A percentile compares a stretch with the other conserved stretches of the same genome.
Conservation (phyloP, 2,113 vertebrate species). For the Pseudorhombus dupliciocellatus region DNA sequence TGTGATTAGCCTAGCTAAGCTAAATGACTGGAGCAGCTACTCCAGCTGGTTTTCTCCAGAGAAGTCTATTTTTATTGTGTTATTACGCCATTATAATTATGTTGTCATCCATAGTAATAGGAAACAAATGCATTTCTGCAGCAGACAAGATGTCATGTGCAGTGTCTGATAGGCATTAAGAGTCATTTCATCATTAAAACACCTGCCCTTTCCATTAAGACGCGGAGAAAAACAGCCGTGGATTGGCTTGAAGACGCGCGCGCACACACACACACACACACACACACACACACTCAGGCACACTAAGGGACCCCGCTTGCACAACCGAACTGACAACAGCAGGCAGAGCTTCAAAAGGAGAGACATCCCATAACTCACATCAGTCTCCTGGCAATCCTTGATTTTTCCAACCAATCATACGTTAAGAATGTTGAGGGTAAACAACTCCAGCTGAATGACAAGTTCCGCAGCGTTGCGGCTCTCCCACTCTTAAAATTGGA, state of each 20-base stretch:
- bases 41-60: no score
- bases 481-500: conserved; percentile 20
- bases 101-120: background rate
- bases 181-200: conserved; percentile 51
- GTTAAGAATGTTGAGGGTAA: conserved; percentile 70
- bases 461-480: conserved; percentile 37
- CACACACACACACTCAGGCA: conserved; percentile 16
- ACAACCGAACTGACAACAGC: conserved; percentile 70
- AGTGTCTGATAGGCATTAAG: conserved; percentile 35
- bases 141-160: no score
- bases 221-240: conserved; percentile 63
- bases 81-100: background rate
- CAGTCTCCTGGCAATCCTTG: conserved; percentile 68
- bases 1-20: background rate
- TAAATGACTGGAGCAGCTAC: background rate
- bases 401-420: conserved; percentile 75
- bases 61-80: background rate
- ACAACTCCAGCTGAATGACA: conserved; percentile 79
- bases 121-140: no score
- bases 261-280: conserved; percentile 18
- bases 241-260: conserved; percentile 30
- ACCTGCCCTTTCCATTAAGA: conserved; percentile 70
- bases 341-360: conserved; percentile 76
- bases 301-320: conserved; percentile 44
- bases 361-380: conserved; percentile 75